A percentile compares a stretch with the other conserved stretches of the same genome.
These are phyloP conservation scores for Tor tambroides DNA, from an alignment of 2,113 vertebrate genomes.

Conservation along the genomic window DNA sequence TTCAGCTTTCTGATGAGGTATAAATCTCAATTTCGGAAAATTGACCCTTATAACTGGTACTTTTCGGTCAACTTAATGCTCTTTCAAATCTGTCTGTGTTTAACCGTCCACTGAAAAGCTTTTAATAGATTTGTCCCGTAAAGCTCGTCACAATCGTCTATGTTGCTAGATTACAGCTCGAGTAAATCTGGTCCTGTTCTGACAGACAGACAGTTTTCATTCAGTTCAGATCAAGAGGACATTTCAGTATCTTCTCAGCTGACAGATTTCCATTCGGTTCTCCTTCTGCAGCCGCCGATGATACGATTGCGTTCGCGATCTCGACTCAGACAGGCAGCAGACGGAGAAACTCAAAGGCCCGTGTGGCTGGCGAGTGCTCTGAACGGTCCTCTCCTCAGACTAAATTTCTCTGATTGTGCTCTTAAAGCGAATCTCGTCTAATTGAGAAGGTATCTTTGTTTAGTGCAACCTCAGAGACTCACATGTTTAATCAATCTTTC, in stretches of 20 bases:
- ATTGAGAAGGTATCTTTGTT: conserved; percentile 61
- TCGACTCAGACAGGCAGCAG: neutral
- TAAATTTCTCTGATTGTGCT: conserved; percentile 53
- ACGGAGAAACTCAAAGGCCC: neutral
- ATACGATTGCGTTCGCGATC: neutral
- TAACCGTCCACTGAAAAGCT: neutral
- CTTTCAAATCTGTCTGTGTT: neutral
- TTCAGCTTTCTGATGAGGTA: too few relatives aligned
- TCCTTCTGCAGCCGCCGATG: neutral
- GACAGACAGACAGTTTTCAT: neutral
- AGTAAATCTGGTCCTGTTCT: neutral
- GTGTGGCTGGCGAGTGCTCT: too few relatives aligned
- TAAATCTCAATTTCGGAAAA: too few relatives aligned
- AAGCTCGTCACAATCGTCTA: neutral
- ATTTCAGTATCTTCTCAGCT: neutral
- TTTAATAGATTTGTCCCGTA: neutral
- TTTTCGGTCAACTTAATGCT: neutral
- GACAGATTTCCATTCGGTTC: neutral
- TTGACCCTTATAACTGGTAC: too few relatives aligned
- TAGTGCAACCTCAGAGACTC: conserved; percentile 62
- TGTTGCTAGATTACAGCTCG: neutral
- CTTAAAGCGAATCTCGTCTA: conserved; percentile 57
- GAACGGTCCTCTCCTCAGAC: neutral
- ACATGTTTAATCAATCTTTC: conserved; percentile 71
- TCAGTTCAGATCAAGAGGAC: neutral